Evolutionary conservation across 2,888 invertebrate species (phyloP), one percentile per base, ranked within the genome.

Genomic region (Aleiodes testaceus): DNA sequence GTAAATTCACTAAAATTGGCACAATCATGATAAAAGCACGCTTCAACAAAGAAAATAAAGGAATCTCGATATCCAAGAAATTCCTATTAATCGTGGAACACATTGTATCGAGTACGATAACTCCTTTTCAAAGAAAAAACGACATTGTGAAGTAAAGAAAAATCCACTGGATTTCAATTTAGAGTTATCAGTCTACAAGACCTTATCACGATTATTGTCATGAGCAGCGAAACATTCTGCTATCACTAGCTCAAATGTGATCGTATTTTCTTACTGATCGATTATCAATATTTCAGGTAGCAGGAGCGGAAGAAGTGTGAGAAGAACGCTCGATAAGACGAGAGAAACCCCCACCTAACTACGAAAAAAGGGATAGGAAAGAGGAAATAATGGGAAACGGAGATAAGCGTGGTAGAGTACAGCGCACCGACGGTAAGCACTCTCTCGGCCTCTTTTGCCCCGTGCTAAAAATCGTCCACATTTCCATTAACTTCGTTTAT

Each of bases 351-450:
- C 36, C 36, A 9, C 2, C 36, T 11, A 36, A 36, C 36, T 36
- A 45, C 26, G 11, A 61, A 61, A 6, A 22, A 16, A 6, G n/a
- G n/a, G 20, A 63, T 22, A 63, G 22, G 6, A 79, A 80, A 74
- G 80, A 78, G 78, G 78, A 75, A 82, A 85, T 81, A 79, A 89
- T 89, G 89, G 89, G 89, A 70, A 89, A 88, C 82, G 89, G 89
- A 74, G 89, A 89, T 82, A 89, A 89, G 84, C 86, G 88, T 78
- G 86, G 88, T 73, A 81, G 84, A 76, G 84, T 86, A 71, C 89
- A 89, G 80, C 88, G 88, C 80, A 87, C 89, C 76, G 89, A 89
- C 77, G 88, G 89, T 84, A 79, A 85, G 75, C 52, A 66, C 11
- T 18, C 20, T 44, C n/a, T 50, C 65, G 11, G 9, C 36, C 9